Evolutionary conservation across 2,888 invertebrate genomes (phyloP).

Genomic region (Protophormia terraenovae): DNA sequence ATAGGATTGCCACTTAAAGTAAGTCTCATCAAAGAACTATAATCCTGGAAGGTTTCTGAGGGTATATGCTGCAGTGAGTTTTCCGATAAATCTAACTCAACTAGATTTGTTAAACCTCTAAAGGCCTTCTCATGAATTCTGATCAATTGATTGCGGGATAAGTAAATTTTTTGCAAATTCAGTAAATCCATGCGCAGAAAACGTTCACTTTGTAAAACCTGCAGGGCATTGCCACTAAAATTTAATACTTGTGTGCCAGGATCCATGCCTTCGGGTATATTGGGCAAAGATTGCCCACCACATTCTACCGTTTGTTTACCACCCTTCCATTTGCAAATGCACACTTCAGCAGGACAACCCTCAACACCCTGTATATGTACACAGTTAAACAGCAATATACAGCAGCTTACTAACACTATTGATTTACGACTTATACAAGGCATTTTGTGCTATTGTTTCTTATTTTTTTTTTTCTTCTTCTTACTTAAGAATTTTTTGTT

Average conservation of each 20-base stretch:
- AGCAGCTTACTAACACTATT: constrained; percentile 29
- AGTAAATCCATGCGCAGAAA: constrained; percentile 90
- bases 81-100: constrained; percentile 92
- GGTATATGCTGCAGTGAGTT: constrained; percentile 91
- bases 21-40: constrained; percentile 91
- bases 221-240: constrained; percentile 91
- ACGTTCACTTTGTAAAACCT: constrained; percentile 89
- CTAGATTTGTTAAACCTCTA: constrained; percentile 91
- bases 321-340: constrained; percentile 95
- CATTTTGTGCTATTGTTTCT: constrained; percentile 36
- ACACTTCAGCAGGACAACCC: constrained; percentile 87
- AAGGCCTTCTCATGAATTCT: constrained; percentile 91
- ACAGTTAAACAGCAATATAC: constrained; percentile 39
- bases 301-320: constrained; percentile 96
- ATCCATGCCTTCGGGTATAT: constrained; percentile 90
- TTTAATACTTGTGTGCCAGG: constrained; percentile 93
- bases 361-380: neutral
- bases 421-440: constrained; percentile 25
- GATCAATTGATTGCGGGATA: constrained; percentile 89
- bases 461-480: neutral
- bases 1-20: constrained; percentile 92
- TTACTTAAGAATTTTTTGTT: too few species aligned
- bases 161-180: constrained; percentile 93
- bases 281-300: constrained; percentile 88
- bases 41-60: constrained; percentile 89